These are phyloP conservation scores for Alouatta palliata DNA, from an alignment of 2,113 vertebrate genomes.

Conservation along the genomic window DNA sequence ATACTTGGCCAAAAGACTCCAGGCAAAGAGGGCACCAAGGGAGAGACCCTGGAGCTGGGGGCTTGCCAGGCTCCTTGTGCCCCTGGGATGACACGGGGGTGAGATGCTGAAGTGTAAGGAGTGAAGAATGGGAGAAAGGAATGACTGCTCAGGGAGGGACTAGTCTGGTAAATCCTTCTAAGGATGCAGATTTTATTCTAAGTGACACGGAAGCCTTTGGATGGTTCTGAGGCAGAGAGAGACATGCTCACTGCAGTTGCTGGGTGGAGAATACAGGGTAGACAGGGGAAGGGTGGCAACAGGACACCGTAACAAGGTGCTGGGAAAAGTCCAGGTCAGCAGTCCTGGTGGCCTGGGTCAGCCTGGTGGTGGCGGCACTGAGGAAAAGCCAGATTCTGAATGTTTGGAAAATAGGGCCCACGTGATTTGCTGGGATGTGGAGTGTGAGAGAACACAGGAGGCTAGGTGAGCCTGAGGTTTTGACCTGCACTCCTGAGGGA, in stretches of 20 bases:
- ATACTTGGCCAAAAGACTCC: not conserved
- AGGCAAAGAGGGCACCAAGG: not conserved
- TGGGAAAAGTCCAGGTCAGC: not conserved
- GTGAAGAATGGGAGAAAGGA: not conserved
- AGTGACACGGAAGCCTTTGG: not conserved
- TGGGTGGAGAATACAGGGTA: too few relatives aligned
- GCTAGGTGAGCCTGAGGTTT: not conserved
- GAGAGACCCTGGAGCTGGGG: not conserved
- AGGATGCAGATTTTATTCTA: not conserved
- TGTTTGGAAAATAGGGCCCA: not conserved
- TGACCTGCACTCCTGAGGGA: not conserved
- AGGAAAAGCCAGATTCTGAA: not conserved
- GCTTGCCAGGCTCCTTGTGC: accelerated
- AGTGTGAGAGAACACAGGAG: not conserved
- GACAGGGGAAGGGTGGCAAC: not conserved
- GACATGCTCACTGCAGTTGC: not conserved
- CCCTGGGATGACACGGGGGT: not conserved
- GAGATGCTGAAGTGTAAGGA: not conserved
- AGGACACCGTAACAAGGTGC: not conserved
- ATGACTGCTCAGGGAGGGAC: not conserved
- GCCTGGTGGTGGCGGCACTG: not conserved
- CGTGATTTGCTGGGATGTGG: too few relatives aligned
- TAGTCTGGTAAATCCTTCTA: not conserved
- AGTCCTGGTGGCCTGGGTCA: not conserved
- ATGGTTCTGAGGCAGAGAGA: not conserved